Conservation (phyloP, 2,888 invertebrate species). For the Nemapogon koenigi region DNA sequence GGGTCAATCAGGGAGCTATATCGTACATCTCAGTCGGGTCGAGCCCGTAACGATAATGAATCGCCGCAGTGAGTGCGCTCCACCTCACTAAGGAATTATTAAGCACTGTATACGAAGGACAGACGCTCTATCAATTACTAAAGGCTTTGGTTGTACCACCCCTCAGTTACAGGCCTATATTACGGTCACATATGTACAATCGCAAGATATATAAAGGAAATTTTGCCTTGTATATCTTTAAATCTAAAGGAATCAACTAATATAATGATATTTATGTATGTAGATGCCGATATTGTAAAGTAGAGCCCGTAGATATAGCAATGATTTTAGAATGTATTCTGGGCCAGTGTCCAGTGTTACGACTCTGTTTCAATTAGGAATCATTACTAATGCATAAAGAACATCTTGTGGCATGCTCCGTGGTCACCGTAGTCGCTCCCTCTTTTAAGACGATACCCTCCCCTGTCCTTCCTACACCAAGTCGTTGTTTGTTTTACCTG, state of each 20-base stretch:
- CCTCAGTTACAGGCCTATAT: no score
- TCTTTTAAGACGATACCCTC: slow-evolving; percentile 53
- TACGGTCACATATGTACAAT: no score
- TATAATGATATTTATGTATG: no score
- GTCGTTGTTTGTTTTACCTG: slow-evolving; percentile 25
- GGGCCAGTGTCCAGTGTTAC: slow-evolving; percentile 18
- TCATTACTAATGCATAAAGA: slow-evolving; percentile 57
- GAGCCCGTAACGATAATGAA: slow-evolving; percentile 60
- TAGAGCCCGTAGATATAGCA: no score
- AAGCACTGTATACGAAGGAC: slow-evolving; percentile 38
- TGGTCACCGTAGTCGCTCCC: slow-evolving; percentile 35
- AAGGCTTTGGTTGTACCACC: not conserved
- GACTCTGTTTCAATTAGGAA: slow-evolving; percentile 53
- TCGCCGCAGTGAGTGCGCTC: slow-evolving; percentile 45
- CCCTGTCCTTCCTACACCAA: slow-evolving; percentile 19
- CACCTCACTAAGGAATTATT: slow-evolving; percentile 67
- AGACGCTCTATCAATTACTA: slow-evolving; percentile 7
- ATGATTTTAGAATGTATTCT: no score
- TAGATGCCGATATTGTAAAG: no score
- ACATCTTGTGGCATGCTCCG: slow-evolving; percentile 40
- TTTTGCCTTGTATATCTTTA: no score
- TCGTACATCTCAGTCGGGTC: slow-evolving; percentile 57
- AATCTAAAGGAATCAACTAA: no score
- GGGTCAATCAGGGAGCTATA: slow-evolving; percentile 63
- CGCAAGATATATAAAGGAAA: no score